Percentiles rank a stretch among this genome's conserved stretches.
These are phyloP conservation scores for Aplysia californica DNA, from an alignment of 1,140 invertebrate genomes.

Conservation along the genomic window DNA sequence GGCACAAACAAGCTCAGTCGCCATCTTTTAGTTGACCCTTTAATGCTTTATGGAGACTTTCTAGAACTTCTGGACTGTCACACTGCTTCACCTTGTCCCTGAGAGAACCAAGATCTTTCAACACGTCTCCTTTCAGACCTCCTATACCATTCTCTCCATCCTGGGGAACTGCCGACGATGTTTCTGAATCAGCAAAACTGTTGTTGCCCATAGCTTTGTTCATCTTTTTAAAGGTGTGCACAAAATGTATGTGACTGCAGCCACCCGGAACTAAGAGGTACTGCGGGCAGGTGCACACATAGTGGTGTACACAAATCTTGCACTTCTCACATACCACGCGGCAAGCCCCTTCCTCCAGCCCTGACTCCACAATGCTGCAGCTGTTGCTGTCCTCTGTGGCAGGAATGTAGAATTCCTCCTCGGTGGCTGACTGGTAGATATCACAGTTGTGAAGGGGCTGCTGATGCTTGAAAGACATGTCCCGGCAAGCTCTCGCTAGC, in stretches of 20 bases:
- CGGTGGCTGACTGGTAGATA: conserved; percentile 15
- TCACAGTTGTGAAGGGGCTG: not conserved
- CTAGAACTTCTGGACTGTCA: too few relatives aligned
- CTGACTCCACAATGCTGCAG: conserved; percentile 1
- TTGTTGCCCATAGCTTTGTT: conserved; percentile 1
- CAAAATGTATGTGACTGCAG: conserved; percentile 19
- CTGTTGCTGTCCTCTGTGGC: not conserved
- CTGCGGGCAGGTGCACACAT: conserved; percentile 10
- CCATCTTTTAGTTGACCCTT: too few relatives aligned
- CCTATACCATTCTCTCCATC: too few relatives aligned
- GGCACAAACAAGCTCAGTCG: too few relatives aligned
- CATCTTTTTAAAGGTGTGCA: not conserved
- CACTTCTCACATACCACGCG: not conserved
- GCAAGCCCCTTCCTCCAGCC: not conserved
- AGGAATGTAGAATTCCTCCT: conserved; percentile 12
- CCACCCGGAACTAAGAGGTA: not conserved
- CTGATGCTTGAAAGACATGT: not conserved
- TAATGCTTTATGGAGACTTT: too few relatives aligned
- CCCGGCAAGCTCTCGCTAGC: not conserved
- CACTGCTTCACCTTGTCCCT: too few relatives aligned
- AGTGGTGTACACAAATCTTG: conserved; percentile 15
- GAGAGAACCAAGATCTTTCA: too few relatives aligned
- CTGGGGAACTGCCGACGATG: too few relatives aligned
- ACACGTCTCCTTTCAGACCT: too few relatives aligned
- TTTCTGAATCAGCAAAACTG: not conserved